Base-by-base conservation (phyloP, 2,888 invertebrate genomes). In the Nomada ferruginata region DNA sequence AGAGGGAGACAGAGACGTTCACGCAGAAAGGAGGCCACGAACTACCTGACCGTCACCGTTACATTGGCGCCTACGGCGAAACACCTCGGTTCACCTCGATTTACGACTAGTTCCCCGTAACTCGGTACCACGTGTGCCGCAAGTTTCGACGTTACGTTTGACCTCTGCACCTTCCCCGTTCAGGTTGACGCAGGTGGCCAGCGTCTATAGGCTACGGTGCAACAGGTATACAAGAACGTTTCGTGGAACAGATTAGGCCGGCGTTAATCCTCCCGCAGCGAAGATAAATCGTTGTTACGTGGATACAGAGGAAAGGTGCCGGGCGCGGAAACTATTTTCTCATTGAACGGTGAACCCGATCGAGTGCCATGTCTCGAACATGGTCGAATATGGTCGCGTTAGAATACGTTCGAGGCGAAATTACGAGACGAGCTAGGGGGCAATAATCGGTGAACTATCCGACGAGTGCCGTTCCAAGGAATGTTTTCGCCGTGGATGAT, bases 11-110 rank as follows among this genome's bases (percentile, higher is more conserved):
- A 66, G 80, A 84, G 65, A 79, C 69, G 84, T 65, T 82, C 74
- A 75, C 77, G 81, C 86, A 82, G 91, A 91, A 92, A 92, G 89
- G 92, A 92, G 92, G 92, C 90, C 92, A 91, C 86, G 80, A 90
- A 87, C 89, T 90, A 90, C 88, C 88, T 81, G 89, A 89, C 86
- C 91, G 89, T 93, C 92, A 92, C 93, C 93, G 93, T 93, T 93
- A 93, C 92, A 92, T 91, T 86, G 90, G 92, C 91, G 91, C 91
- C 91, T 88, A 90, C 90, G 91, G 91, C 86, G 83, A 83, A 70
- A 76, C 80, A 86, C 87, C 86, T 88, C 80, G 85, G 87, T 88
- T 90, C 91, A 86, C 88, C 90, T 90, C 89, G 88, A 91, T 89
- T 88, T 83, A 89, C 87, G 86, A 84, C 82, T 84, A 79, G 83